Evolutionary conservation across 1,140 invertebrate genomes (phyloP), one percentile per base, ranked within the genome.

Genomic region (Calephelis virginiensis): DNA sequence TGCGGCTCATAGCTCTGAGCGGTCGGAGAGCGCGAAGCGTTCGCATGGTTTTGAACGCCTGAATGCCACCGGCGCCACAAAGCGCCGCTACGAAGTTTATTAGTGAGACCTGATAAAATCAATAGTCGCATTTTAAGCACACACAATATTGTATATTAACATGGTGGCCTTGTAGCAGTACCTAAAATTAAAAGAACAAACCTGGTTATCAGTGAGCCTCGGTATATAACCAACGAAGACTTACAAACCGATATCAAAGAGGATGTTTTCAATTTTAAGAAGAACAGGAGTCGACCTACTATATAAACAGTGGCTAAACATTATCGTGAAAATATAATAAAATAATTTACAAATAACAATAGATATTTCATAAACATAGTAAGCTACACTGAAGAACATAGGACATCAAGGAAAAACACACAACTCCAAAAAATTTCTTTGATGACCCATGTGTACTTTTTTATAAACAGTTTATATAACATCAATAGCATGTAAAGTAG

Each of bases 31-130:
- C 97, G 93, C 97, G 95, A 86, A 98, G 94, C 83, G 97, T 98
- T 95, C 97, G 93, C 97, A 98, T 98, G 91, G 97, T 98, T 96
- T 98, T 98, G 95, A 98, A 98, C 92, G 97, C 97, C 95, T 98
- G 97, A 94, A 98, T 98, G 92, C 97, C 97, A 90, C 97, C 97
- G 90, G 96, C 96, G 91, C 97, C 97, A 93, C 95, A 94, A 91
- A 98, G 94, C 91, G 96, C 97, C 91, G 97, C 97, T 93, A 97
- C 95, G 94, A 98, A 97, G 95, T 98, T 98, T 94, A 98, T 97
- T 93, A 98, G 95, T 92, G 97, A 98, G 90, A 98, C 97, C 96
- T 97, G 95, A 86, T 89, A 76, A 88, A 86, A 88, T 88, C 81
- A 91, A 90, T 74, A 85, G 78, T 83, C 65, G 70, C 65, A 69